A percentile compares a stretch with the other conserved stretches of the same genome.
phyloP scores from a whole-genome alignment of 2,888 invertebrate species.

The Drosophila histrio region DNA sequence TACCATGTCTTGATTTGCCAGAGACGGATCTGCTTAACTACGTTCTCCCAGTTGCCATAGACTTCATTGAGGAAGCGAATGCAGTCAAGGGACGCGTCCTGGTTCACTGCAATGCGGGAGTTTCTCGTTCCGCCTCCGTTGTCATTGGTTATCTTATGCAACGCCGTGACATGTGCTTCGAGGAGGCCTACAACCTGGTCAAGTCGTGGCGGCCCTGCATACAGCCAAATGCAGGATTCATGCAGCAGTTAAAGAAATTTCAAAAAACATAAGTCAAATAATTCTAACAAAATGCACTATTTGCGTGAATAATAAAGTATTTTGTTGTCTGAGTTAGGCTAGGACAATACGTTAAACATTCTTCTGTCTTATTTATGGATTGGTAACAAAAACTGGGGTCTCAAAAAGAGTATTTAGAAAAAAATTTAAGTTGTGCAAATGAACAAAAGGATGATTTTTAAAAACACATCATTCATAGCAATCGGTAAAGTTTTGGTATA shows the following conservation, averaged over 20 bases:
- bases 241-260: constrained; percentile 85
- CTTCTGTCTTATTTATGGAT: neutral
- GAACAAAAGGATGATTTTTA: too few species aligned
- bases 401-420: too few species aligned
- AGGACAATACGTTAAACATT: neutral
- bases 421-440: too few species aligned
- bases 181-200: constrained; percentile 88
- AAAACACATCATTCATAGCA: too few species aligned
- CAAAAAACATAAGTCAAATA: constrained; percentile 11
- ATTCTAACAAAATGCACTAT: neutral
- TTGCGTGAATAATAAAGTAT: neutral
- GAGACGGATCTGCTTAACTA: constrained; percentile 86
- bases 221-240: constrained; percentile 93
- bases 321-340: neutral
- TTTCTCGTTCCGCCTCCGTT: constrained; percentile 92
- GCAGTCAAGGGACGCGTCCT: constrained; percentile 86
- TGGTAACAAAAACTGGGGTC: too few species aligned
- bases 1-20: constrained; percentile 91
- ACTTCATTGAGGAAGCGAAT: constrained; percentile 87
- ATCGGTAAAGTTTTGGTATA: too few species aligned
- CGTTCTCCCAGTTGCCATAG: constrained; percentile 86
- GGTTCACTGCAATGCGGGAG: constrained; percentile 96
- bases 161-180: constrained; percentile 85
- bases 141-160: constrained; percentile 93
- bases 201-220: constrained; percentile 88